phyloP scores from a whole-genome alignment of 2,797 vertebrate genomes.

The Sebastes oblongus region DNA sequence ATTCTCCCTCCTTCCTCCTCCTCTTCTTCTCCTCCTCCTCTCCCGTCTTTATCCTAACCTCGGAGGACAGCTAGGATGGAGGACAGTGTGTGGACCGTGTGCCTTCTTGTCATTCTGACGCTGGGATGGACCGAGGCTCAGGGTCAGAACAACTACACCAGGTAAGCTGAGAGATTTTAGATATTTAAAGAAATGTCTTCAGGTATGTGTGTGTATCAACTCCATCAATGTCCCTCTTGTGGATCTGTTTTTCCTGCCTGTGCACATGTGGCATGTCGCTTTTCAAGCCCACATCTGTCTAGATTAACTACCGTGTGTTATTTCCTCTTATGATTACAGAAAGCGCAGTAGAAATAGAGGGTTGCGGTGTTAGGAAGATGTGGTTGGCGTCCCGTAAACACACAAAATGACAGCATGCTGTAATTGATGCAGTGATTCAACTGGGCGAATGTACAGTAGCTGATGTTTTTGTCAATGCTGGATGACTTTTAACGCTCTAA shows the following conservation, averaged over 20 bases:
- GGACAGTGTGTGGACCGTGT: conserved; percentile 67
- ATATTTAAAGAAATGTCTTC: neutral
- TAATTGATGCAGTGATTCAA: conserved; percentile 31
- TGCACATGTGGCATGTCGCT: conserved; percentile 59
- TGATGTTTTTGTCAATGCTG: neutral
- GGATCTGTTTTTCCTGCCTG: neutral
- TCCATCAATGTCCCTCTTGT: conserved; percentile 10
- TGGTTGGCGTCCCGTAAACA: conserved; percentile 58
- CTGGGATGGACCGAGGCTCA: conserved; percentile 68
- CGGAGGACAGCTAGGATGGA: conserved; percentile 77
- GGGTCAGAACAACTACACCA: conserved; percentile 60
- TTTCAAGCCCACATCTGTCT: conserved; percentile 20
- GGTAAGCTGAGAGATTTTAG: conserved; percentile 47
- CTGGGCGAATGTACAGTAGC: neutral
- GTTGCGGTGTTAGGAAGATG: conserved; percentile 39
- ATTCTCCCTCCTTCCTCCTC: conserved; percentile 50
- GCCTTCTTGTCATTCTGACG: conserved; percentile 51
- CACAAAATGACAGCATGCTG: conserved; percentile 30
- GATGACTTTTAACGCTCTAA: neutral
- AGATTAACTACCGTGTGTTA: conserved; percentile 9
- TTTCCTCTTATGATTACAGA: conserved; percentile 30
- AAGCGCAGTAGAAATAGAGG: conserved; percentile 40
- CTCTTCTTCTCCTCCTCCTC: conserved; percentile 34
- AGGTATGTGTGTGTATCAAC: neutral
- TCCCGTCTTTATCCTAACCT: conserved; percentile 40